A percentile compares a stretch with the other conserved stretches of the same genome.
Conservation (phyloP, 2,797 vertebrate genomes). For the Taenioides sp. region DNA sequence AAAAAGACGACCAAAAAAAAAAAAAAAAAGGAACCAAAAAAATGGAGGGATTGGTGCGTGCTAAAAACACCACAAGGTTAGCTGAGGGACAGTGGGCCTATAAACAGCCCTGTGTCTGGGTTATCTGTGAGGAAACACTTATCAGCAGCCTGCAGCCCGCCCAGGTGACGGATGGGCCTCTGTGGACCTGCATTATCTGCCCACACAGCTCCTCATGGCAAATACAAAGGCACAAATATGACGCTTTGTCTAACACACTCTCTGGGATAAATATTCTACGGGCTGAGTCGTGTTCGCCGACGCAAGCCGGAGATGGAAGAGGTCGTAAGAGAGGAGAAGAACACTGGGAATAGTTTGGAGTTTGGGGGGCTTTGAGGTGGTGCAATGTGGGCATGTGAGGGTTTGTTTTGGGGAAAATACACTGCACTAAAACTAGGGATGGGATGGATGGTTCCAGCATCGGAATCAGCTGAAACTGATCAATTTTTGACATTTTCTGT, state of each 20-base stretch:
- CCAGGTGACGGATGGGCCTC: constrained; percentile 73
- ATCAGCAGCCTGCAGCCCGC: constrained; percentile 75
- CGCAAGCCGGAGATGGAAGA: not conserved
- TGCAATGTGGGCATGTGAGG: not conserved
- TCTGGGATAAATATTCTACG: constrained; percentile 54
- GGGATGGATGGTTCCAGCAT: too few species aligned
- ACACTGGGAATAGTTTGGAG: not conserved
- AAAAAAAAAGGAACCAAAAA: constrained; percentile 27
- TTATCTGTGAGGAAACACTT: constrained; percentile 81
- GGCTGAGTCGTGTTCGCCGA: constrained; percentile 25
- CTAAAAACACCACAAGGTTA: constrained; percentile 69
- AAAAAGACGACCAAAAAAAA: not conserved
- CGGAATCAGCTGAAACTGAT: too few species aligned
- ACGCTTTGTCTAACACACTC: constrained; percentile 67
- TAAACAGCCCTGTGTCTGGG: constrained; percentile 76
- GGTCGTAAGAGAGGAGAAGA: not conserved
- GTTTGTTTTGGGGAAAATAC: not conserved
- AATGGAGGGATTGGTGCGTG: constrained; percentile 7
- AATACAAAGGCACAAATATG: constrained; percentile 76
- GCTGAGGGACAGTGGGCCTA: constrained; percentile 72
- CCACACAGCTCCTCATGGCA: constrained; percentile 76
- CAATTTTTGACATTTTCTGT: too few species aligned
- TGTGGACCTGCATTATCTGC: constrained; percentile 70
- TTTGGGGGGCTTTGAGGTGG: not conserved
- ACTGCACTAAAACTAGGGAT: too few species aligned